A percentile compares a stretch with the other conserved stretches of the same genome.
Evolutionary conservation across 2,113 vertebrate species (phyloP).

Genomic region (Cisticola juncidis): DNA sequence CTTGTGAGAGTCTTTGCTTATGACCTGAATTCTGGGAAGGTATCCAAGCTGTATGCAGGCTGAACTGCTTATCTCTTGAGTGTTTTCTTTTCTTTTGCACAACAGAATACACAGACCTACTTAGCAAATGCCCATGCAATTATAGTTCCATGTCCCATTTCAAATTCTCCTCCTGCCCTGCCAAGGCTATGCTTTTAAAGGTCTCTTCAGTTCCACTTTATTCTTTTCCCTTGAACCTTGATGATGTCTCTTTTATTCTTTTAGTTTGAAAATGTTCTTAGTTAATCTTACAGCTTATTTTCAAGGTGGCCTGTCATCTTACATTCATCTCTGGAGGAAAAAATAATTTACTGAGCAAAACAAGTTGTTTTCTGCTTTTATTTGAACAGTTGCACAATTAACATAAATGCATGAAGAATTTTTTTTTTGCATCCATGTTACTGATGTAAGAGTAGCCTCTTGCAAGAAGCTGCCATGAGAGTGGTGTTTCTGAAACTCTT

Average conservation of each 20-base stretch:
- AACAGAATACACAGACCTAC: slow-evolving; percentile 21
- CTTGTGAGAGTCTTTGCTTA: slow-evolving; percentile 26
- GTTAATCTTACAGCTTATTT: neutral
- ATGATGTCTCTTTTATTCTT: neutral
- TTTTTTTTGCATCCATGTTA: neutral
- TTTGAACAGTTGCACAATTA: neutral
- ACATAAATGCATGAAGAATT: neutral
- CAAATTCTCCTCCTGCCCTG: neutral
- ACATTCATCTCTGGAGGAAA: neutral
- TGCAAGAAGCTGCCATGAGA: neutral
- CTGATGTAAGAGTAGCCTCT: neutral
- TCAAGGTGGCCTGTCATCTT: neutral
- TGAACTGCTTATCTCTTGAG: slow-evolving; percentile 37
- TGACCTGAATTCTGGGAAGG: slow-evolving; percentile 56
- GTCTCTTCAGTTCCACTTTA: neutral
- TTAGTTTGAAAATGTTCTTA: neutral
- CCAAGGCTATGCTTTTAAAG: neutral
- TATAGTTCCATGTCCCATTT: neutral
- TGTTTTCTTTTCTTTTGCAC: slow-evolving; percentile 15
- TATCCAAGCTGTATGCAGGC: neutral
- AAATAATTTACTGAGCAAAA: neutral
- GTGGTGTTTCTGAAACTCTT: neutral
- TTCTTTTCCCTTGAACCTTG: neutral
- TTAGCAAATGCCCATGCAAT: neutral
- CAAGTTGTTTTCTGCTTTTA: neutral